Evolutionary conservation across 2,888 invertebrate species (phyloP).

Genomic region (Caenorhabditis virilis): DNA sequence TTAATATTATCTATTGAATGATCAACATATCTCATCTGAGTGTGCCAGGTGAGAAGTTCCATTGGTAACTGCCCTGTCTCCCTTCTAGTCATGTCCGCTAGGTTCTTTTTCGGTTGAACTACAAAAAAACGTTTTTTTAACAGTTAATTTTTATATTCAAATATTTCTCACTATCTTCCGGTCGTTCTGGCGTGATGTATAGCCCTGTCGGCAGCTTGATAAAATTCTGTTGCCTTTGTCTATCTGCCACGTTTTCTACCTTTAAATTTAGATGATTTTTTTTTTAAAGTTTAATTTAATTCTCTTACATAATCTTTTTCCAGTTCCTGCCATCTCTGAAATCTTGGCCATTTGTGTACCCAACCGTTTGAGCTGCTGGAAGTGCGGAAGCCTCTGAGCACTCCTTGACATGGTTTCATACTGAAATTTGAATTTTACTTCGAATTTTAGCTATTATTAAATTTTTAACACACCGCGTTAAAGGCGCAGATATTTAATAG

Average conservation of each 20-base stretch:
- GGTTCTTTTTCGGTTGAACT: constrained; percentile 62
- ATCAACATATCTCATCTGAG: constrained; percentile 62
- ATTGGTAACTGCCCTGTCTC: constrained; percentile 59
- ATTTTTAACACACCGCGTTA: too few species aligned
- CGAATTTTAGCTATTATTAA: too few species aligned
- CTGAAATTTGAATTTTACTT: not conserved
- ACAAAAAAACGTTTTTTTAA: constrained; percentile 8
- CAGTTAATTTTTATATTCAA: not conserved
- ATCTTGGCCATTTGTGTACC: constrained; percentile 44
- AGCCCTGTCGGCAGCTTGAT: constrained; percentile 57
- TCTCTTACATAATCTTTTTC: constrained; percentile 31
- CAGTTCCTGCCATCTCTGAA: constrained; percentile 51
- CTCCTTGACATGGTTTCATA: constrained; percentile 14
- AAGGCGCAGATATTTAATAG: constrained; percentile 17
- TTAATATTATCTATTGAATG: constrained; percentile 63
- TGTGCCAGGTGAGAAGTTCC: constrained; percentile 60
- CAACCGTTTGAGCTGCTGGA: constrained; percentile 18
- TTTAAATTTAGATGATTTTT: constrained; percentile 6
- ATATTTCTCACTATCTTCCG: constrained; percentile 49
- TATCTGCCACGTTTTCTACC: constrained; percentile 51
- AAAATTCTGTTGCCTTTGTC: constrained; percentile 44
- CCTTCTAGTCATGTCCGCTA: constrained; percentile 58
- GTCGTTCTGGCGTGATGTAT: constrained; percentile 62
- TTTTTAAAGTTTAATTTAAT: constrained; percentile 1
- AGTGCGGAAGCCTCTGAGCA: constrained; percentile 12